These are phyloP conservation scores for Arge pagana DNA, from an alignment of 2,888 invertebrate genomes.

Conservation along the genomic window DNA sequence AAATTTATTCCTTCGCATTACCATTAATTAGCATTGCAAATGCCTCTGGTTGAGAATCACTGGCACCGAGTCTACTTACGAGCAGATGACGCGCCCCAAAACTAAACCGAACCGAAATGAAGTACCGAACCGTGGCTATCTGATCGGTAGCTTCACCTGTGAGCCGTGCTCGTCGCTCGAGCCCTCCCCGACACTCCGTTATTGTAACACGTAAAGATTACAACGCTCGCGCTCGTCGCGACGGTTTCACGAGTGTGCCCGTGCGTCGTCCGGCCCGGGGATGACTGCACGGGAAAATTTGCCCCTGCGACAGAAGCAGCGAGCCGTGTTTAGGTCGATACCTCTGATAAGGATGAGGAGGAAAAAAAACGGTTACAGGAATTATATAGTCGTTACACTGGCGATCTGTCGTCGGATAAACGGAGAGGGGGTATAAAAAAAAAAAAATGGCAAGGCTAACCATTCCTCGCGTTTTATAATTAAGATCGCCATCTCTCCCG, in stretches of 20 bases:
- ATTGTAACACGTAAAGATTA: too few relatives aligned
- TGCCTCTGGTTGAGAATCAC: constrained; percentile 37
- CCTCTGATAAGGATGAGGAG: background rate
- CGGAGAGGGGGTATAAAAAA: constrained; percentile 12
- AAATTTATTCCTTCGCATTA: constrained; percentile 46
- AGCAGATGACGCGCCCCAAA: constrained; percentile 29
- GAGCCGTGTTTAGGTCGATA: constrained; percentile 19
- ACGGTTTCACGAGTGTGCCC: constrained; percentile 14
- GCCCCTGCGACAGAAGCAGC: constrained; percentile 22
- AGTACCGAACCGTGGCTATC: constrained; percentile 38
- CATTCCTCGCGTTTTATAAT: too few relatives aligned
- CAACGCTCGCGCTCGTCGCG: constrained; percentile 1
- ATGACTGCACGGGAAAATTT: too few relatives aligned
- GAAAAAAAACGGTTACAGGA: constrained; percentile 19
- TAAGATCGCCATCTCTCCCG: too few relatives aligned
- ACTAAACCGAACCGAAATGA: constrained; percentile 40
- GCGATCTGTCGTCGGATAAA: too few relatives aligned
- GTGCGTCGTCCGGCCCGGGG: background rate
- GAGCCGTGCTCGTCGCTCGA: too few relatives aligned
- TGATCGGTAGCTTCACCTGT: constrained; percentile 48
- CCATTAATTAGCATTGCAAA: constrained; percentile 52
- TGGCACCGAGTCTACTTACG: constrained; percentile 25
- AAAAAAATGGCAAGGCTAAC: constrained; percentile 24
- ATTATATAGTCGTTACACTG: constrained; percentile 19
- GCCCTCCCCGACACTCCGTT: too few relatives aligned